Conservation (phyloP, 2,113 vertebrate genomes). For the Gila orcuttii region DNA sequence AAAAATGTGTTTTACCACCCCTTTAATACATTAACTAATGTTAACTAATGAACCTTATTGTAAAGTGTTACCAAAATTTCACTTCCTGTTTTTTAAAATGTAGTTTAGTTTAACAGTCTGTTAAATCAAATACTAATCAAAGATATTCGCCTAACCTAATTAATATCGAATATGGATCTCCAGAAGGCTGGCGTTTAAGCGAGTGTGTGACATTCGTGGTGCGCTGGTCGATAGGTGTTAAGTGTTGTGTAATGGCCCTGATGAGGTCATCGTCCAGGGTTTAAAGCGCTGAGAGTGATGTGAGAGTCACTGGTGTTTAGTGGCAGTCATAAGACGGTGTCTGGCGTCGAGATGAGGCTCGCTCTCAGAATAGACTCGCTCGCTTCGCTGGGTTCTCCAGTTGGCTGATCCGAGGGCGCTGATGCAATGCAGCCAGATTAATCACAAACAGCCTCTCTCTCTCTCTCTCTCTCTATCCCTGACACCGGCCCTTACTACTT, state of each 20-base stretch:
- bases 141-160: not conserved
- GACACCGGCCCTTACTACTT: slow-evolving; percentile 35
- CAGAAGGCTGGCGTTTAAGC: not conserved
- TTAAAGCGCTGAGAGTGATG: slow-evolving; percentile 12
- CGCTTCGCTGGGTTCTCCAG: slow-evolving; percentile 50
- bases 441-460: slow-evolving; percentile 39
- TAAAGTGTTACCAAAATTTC: too few relatives aligned
- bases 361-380: slow-evolving; percentile 51
- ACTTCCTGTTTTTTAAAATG: not conserved
- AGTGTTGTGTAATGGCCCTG: slow-evolving; percentile 38
- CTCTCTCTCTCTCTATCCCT: slow-evolving; percentile 15
- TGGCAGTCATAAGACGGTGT: slow-evolving; percentile 56
- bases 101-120: too few relatives aligned
- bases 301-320: slow-evolving; percentile 50
- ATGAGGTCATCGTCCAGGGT: slow-evolving; percentile 49
- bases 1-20: too few relatives aligned
- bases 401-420: slow-evolving; percentile 49
- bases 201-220: not conserved
- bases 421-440: slow-evolving; percentile 52
- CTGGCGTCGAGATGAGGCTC: slow-evolving; percentile 43
- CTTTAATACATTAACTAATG: too few relatives aligned
- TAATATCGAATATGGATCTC: not conserved
- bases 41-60: too few relatives aligned
- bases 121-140: not conserved
- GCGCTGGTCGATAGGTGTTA: slow-evolving; percentile 32